Conservation (phyloP, 2,113 vertebrate species). For the Thryonomys swinderianus region DNA sequence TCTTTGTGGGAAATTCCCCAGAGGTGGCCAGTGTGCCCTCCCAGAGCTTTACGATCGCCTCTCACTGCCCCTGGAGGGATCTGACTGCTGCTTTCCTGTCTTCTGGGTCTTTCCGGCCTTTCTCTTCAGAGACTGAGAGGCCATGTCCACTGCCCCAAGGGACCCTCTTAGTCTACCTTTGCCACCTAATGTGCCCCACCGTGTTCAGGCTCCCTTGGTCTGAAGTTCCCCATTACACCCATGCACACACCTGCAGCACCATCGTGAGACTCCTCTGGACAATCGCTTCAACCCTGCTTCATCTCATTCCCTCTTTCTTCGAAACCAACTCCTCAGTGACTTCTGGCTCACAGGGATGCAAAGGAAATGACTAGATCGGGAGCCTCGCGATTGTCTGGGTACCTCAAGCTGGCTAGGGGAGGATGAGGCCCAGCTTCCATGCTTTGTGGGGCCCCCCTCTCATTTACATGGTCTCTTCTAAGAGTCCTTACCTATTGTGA, state of each 20-base stretch:
- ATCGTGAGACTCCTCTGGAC: not conserved
- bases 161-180: conserved; percentile 19
- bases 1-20: conserved; percentile 1
- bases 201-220: not conserved
- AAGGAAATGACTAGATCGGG: conserved; percentile 18
- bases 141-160: not conserved
- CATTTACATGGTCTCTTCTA: conserved; percentile 69
- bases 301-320: not conserved
- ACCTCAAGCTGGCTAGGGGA: conserved; percentile 38
- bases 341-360: not conserved
- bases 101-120: not conserved
- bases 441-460: conserved; percentile 71
- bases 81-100: conserved; percentile 39
- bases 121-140: not conserved
- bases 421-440: conserved; percentile 25
- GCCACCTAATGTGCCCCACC: not conserved
- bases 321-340: not conserved
- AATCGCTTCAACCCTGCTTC: not conserved
- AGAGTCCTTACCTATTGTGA: conserved; percentile 77
- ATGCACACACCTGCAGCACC: too few species aligned
- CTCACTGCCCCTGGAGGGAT: not conserved
- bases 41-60: conserved; percentile 2
- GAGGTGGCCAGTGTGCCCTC: not conserved
- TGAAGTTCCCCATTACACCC: not conserved
- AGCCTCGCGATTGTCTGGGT: conserved; percentile 49